Evolutionary conservation across 1,140 invertebrate species (phyloP), one percentile per base, ranked within the genome.

Genomic region (Lamellibrachia luymesi): DNA sequence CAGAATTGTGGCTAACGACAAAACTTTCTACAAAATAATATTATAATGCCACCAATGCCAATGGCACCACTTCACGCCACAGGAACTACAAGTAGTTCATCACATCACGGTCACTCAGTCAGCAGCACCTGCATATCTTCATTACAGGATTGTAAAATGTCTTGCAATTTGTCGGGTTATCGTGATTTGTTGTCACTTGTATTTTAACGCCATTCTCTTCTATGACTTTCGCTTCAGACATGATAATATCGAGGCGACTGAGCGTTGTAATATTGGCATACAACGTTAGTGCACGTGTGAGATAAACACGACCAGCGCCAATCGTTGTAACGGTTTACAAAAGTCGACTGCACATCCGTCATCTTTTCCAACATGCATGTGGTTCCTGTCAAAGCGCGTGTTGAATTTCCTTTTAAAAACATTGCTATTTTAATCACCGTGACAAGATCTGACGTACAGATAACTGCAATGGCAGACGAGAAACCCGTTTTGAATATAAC

Each of bases 81-180:
- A 38, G 38, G 38, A 0, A 38, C 38, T 38, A 38, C 38, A 38
- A 38, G 38, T 38, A 38, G 38, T 38, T 38, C 38, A 38, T 38
- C 38, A 38, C 38, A 38, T 38, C 38, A 38, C 38, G 38, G 38
- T 38, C 38, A 38, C 38, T 1, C 38, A 38, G 38, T 38, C 38
- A 38, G 38, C 38, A 38, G 38, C 38, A 80, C 64, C 64, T 80
- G 64, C 64, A 80, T 80, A 80, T 80, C 64, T 80, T 80, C 64
- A 80, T 80, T 80, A 80, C 64, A 80, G 64, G 64, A 80, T 80
- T 80, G 64, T 80, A 80, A 80, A 80, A 80, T 80, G 64, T 80
- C 13, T 80, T 80, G 64, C 64, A 80, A 80, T 80, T 6, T 80
- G 64, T 80, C 8, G 64, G 64, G 17, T 80, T 80, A 22, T 80